Percentiles rank a stretch among this genome's conserved stretches.
Conservation (phyloP, 2,888 invertebrate species). For the Nezara viridula region DNA sequence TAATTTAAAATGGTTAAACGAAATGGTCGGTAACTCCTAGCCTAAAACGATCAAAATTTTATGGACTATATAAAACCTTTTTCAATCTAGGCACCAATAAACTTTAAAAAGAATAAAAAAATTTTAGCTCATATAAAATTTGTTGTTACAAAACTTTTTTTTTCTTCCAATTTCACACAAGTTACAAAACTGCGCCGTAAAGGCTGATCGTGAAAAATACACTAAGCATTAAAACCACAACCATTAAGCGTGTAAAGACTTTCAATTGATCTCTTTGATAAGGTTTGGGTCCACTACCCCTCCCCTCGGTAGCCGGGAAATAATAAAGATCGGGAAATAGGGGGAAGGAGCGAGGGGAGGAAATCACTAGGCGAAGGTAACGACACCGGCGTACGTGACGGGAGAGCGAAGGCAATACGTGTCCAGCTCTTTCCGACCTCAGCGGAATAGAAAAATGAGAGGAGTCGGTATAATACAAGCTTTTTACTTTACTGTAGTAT, state of each 20-base stretch:
- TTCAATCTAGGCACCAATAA: no score
- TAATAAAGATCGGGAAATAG: constrained; percentile 14
- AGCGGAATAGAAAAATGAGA: not conserved
- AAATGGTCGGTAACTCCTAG: no score
- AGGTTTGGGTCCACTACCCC: not conserved
- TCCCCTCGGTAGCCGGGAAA: not conserved
- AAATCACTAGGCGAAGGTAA: not conserved
- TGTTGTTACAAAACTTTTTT: no score
- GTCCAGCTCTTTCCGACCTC: not conserved
- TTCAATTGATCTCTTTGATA: constrained; percentile 17
- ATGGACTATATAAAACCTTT: no score
- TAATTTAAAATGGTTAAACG: no score
- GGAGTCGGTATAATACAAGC: not conserved
- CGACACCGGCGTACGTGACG: not conserved
- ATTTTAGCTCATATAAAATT: no score
- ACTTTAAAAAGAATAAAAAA: no score
- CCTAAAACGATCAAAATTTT: no score
- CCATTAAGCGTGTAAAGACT: not conserved
- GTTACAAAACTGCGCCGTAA: not conserved
- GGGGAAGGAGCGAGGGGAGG: not conserved
- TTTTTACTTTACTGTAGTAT: not conserved
- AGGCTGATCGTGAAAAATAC: not conserved
- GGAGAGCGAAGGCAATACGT: not conserved
- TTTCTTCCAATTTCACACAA: no score
- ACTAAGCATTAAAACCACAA: not conserved